These are phyloP conservation scores for Ciconia stormi DNA, from an alignment of 2,113 vertebrate species.

Conservation along the genomic window DNA sequence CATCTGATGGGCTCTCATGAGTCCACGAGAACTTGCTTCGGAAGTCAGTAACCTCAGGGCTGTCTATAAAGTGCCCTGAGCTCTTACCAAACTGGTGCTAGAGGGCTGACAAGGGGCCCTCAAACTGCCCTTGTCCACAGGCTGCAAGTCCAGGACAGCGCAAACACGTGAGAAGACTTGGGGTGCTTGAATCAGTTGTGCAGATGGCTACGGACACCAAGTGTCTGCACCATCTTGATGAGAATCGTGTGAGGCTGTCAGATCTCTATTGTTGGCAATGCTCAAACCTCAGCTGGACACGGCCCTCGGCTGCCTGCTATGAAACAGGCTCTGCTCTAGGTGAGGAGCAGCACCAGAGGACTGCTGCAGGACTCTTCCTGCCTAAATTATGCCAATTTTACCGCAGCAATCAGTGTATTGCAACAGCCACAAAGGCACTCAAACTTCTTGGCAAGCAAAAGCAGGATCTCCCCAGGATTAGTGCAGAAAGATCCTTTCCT, in stretches of 20 bases:
- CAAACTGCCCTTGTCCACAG: no score
- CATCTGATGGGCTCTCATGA: rapidly evolving
- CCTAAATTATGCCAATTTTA: rapidly evolving
- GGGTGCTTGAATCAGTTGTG: rapidly evolving
- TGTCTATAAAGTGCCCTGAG: background rate
- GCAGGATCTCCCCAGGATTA: background rate
- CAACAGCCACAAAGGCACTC: no score
- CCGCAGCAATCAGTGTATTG: rapidly evolving
- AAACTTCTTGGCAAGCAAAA: background rate
- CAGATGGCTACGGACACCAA: background rate
- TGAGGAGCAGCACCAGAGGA: background rate
- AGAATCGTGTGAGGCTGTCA: rapidly evolving
- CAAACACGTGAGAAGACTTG: rapidly evolving
- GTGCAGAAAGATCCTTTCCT: background rate
- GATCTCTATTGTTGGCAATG: rapidly evolving
- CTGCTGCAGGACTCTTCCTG: background rate
- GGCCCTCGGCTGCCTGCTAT: background rate
- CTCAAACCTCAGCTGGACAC: rapidly evolving
- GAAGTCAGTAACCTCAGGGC: no score
- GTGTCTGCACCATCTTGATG: background rate
- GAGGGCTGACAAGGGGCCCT: no score
- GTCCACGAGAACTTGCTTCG: rapidly evolving
- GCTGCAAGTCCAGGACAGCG: background rate
- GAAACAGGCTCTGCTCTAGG: background rate
- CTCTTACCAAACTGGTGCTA: background rate